Evolutionary conservation across 2,113 vertebrate genomes (phyloP).

Genomic region (Vicugna pacos): DNA sequence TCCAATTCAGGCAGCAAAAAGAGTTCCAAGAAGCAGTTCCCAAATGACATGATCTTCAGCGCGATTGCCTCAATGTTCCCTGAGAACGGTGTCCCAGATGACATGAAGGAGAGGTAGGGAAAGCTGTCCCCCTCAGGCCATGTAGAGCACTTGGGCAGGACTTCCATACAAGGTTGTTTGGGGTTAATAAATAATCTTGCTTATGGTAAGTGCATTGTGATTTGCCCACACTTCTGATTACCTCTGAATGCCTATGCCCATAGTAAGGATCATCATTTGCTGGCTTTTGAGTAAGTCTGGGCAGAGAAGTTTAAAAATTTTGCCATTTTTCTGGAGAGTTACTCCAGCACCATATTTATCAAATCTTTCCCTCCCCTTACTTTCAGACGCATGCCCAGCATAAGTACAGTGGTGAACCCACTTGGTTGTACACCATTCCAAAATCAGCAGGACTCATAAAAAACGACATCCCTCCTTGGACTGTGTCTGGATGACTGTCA

Average conservation of each 20-base stretch:
- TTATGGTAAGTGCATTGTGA: neutral
- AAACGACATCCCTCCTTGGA: neutral
- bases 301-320: neutral
- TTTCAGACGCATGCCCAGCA: neutral
- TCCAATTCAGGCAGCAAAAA: conserved; percentile 90
- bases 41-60: conserved; percentile 97
- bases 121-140: neutral
- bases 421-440: neutral
- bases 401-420: neutral
- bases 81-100: conserved; percentile 96
- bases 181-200: neutral
- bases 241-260: neutral
- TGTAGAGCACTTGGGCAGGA: neutral
- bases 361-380: neutral
- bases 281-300: neutral
- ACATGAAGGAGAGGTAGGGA: conserved; percentile 98
- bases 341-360: neutral
- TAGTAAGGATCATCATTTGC: neutral
- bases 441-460: neutral
- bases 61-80: conserved; percentile 99
- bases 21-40: conserved; percentile 92
- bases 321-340: neutral
- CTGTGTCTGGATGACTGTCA: neutral
- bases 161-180: neutral
- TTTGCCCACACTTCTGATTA: neutral